Evolutionary conservation across 2,797 vertebrate genomes (phyloP), one percentile per base, ranked within the genome.

Genomic region (Lagodon rhomboides): DNA sequence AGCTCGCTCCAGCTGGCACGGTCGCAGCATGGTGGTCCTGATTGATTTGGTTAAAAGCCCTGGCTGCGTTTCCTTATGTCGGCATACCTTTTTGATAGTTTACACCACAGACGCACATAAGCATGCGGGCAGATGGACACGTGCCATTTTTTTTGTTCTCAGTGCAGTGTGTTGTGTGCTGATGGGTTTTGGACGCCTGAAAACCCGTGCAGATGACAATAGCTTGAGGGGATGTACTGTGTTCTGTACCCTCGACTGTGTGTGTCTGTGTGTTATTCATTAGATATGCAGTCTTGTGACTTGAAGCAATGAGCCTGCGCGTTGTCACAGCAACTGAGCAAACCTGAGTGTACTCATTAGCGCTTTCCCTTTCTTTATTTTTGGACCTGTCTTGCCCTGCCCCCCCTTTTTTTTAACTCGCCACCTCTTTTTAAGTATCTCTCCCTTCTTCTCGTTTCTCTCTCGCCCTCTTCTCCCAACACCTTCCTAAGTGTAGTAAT

Each of bases 291-390:
- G 69, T 75, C 78, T 67, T 83, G 67, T 67, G 68, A 76, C 78
- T 80, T 68, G 75, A 70, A 81, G 84, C 80, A 53, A 80, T 80
- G 82, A 87, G 75, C 78, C n/a, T 55, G 54, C 22, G 11, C 53
- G 90, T 91, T 92, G 91, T 90, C 92, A 92, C 91, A 92, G 90
- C 87, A 92, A 92, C 91, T 72, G 77, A 90, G 85, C 72, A 81
- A 90, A 91, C 79, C 77, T 88, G 81, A 87, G 82, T 78, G 65
- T 86, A 78, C 84, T 90, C 87, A 88, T 94, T 92, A 88, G 73
- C 34, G 10, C 80, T 86, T 62, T 88, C 82, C 74, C 74, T 68
- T 64, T 49, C 82, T 87, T 89, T 86, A 92, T 92, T 90, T 91
- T 89, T 83, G 81, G 85, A 75, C 75, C 59, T 71, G 64, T 82